Conservation (phyloP, 2,113 vertebrate species). For the Dasypus novemcinctus region DNA sequence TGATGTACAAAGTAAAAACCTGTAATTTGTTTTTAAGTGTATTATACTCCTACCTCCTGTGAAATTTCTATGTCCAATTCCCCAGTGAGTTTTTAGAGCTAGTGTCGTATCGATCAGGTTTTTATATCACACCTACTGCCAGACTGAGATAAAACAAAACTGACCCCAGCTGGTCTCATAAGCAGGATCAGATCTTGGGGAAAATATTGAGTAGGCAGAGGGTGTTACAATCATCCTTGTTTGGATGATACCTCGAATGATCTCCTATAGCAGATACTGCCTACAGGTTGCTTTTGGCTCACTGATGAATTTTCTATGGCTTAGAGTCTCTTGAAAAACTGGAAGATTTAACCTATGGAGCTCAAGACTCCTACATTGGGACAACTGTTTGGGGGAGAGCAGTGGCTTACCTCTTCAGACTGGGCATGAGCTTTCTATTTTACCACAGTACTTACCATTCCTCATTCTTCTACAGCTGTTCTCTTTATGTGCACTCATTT, state of each 20-base stretch:
- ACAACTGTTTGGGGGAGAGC: neutral
- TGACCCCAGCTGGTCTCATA: conserved; percentile 12
- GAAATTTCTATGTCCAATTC: conserved; percentile 45
- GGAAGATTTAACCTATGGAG: neutral
- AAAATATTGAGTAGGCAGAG: neutral
- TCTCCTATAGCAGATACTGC: neutral
- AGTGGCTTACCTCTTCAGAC: neutral
- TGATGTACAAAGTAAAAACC: conserved; percentile 44
- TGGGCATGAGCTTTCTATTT: neutral
- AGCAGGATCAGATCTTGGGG: neutral
- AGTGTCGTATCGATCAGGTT: conserved; percentile 57
- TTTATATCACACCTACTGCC: conserved; percentile 51
- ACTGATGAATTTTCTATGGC: neutral
- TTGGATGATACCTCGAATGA: neutral
- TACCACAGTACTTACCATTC: neutral
- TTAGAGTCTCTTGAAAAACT: neutral
- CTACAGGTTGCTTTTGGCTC: neutral
- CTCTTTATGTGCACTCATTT: neutral
- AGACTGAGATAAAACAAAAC: conserved; percentile 21
- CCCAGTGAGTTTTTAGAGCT: conserved; percentile 37
- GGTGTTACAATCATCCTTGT: too few species aligned
- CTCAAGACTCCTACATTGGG: neutral
- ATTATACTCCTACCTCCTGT: conserved; percentile 23
- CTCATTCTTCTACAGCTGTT: neutral
- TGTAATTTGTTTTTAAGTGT: conserved; percentile 58